A percentile compares a stretch with the other conserved stretches of the same genome.
Evolutionary conservation across 2,113 vertebrate species (phyloP).

Genomic region (Oophaga pumilio): DNA sequence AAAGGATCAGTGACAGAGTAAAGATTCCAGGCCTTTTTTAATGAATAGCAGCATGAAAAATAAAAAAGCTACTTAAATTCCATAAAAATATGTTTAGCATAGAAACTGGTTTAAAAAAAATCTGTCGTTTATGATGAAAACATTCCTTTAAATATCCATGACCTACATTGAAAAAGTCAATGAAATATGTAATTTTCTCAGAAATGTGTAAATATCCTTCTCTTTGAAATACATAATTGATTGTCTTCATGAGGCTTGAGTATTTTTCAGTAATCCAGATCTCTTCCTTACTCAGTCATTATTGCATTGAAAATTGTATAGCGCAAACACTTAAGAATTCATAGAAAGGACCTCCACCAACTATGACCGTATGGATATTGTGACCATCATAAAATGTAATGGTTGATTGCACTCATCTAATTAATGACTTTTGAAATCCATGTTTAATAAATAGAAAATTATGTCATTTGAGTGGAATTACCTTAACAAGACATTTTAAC

Average conservation of each 20-base stretch:
- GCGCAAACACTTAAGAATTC: not conserved
- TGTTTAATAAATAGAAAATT: not conserved
- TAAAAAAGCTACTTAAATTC: no score
- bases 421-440: not conserved
- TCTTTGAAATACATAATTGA: not conserved
- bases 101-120: no score
- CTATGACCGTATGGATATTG: not conserved
- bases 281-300: no score
- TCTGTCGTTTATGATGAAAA: no score
- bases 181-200: not conserved
- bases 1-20: no score
- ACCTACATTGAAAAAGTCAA: not conserved
- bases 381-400: not conserved
- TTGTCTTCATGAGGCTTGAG: not conserved
- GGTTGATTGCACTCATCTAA: not conserved
- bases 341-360: not conserved
- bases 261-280: not conserved
- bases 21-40: no score
- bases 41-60: no score
- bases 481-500: not conserved
- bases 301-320: not conserved
- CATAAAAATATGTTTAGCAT: no score
- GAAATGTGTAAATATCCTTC: not conserved
- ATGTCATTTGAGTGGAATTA: not conserved
- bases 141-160: not conserved